A percentile compares a stretch with the other conserved stretches of the same genome.
Evolutionary conservation across 2,113 vertebrate genomes (phyloP).

Genomic region (Zapornia atra): DNA sequence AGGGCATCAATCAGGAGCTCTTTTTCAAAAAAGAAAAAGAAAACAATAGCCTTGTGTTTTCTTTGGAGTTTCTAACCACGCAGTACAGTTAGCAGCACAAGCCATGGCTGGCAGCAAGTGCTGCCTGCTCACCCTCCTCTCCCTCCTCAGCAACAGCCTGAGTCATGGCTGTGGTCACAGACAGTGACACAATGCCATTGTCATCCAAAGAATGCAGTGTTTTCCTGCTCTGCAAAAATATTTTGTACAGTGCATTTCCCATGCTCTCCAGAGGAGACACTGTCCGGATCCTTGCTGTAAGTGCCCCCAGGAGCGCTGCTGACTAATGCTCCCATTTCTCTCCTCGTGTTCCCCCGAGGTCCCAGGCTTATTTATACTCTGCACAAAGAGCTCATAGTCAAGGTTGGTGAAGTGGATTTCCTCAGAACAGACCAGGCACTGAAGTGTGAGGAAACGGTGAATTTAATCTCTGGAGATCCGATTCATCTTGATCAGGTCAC

Average conservation of each 20-base stretch:
- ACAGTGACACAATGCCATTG: slow-evolving; percentile 58
- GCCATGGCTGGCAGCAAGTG: not conserved
- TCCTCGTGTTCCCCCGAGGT: not conserved
- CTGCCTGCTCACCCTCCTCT: not conserved
- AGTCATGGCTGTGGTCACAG: slow-evolving; percentile 61
- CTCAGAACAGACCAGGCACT: not conserved
- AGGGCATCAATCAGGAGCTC: not conserved
- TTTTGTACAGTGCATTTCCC: slow-evolving; percentile 40
- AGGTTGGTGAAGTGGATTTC: not conserved
- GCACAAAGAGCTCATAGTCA: not conserved
- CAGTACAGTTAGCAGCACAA: not conserved
- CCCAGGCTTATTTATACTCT: not conserved
- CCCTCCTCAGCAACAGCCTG: slow-evolving; percentile 27
- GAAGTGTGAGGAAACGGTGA: not conserved
- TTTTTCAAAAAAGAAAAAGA: not conserved
- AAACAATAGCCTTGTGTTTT: slow-evolving; percentile 18
- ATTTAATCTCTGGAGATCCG: not conserved
- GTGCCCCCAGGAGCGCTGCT: not conserved
- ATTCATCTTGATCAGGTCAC: not conserved
- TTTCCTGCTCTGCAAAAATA: slow-evolving; percentile 60
- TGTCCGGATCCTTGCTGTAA: not conserved
- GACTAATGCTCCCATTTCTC: slow-evolving; percentile 8
- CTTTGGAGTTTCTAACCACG: not conserved
- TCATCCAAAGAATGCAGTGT: slow-evolving; percentile 59
- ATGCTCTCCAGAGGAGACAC: not conserved